Evolutionary conservation across 2,888 invertebrate genomes (phyloP).

Genomic region (Machimus rusticus): DNA sequence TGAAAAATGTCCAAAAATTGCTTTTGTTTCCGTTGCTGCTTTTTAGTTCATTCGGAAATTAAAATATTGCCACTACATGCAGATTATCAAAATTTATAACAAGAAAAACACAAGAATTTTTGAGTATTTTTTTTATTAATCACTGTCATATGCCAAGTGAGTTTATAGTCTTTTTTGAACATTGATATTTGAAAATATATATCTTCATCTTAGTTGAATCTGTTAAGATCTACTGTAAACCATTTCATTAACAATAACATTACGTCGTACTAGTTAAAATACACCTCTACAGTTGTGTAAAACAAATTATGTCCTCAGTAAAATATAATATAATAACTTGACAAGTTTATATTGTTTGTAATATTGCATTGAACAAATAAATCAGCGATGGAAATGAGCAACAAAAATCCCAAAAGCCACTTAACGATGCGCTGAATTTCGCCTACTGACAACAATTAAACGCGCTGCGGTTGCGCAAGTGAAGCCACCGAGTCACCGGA

Average conservation of each 20-base stretch:
- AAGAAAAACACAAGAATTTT: not conserved
- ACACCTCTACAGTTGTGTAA: conserved; percentile 21
- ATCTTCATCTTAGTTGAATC: conserved; percentile 31
- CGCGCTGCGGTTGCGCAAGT: not conserved
- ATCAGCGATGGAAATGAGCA: not conserved
- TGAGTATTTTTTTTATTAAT: conserved; percentile 29
- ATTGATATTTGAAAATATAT: conserved; percentile 41
- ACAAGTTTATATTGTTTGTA: conserved; percentile 3
- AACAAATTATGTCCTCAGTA: conserved; percentile 20
- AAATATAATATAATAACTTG: conserved; percentile 16
- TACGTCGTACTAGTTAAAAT: conserved; percentile 28
- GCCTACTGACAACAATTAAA: not conserved
- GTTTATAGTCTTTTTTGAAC: conserved; percentile 29
- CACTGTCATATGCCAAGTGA: conserved; percentile 18
- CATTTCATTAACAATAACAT: conserved; percentile 39
- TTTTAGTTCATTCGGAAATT: not conserved
- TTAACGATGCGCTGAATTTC: not conserved
- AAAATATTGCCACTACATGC: too few relatives aligned
- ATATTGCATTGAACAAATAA: conserved; percentile 14
- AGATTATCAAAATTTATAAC: not conserved
- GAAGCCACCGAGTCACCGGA: not conserved
- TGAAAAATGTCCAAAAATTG: not conserved
- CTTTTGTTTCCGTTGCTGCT: not conserved
- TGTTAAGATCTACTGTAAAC: conserved; percentile 36
- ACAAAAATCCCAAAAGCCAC: not conserved